phyloP scores from a whole-genome alignment of 2,113 vertebrate species.

The Alectura lathami region DNA sequence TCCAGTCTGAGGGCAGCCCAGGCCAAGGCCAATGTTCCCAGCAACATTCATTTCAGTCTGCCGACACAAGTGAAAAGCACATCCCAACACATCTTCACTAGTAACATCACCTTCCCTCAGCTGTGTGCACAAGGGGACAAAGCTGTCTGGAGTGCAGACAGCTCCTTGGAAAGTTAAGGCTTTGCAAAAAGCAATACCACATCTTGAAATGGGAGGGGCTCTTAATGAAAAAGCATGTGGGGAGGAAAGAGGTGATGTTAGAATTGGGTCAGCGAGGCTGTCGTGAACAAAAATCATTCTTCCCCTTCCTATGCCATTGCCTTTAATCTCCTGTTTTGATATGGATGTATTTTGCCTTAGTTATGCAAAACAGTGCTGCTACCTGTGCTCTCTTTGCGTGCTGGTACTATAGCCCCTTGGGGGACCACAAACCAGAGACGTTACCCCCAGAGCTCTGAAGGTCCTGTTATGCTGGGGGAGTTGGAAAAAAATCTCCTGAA shows the following conservation, averaged over 20 bases:
- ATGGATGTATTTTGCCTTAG: neutral
- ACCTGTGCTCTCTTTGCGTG: neutral
- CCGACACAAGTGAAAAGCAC: neutral
- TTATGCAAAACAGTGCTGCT: neutral
- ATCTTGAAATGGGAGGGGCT: neutral
- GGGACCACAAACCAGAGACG: neutral
- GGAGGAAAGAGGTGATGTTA: neutral
- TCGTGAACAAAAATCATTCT: neutral
- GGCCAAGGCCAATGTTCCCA: accelerated
- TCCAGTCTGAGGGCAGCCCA: neutral
- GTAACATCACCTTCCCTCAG: neutral
- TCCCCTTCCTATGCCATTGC: accelerated
- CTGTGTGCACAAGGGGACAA: neutral
- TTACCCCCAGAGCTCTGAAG: neutral
- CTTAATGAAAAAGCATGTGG: neutral
- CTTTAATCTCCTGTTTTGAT: neutral
- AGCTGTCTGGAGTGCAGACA: neutral
- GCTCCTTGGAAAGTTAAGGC: neutral
- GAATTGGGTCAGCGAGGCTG: neutral
- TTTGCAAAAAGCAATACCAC: neutral
- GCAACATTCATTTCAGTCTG: neutral
- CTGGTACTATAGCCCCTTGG: neutral
- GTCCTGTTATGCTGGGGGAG: neutral
- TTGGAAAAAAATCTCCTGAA: neutral
- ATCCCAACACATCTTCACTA: neutral